These are phyloP conservation scores for Lonchura striata DNA, from an alignment of 2,113 vertebrate genomes.

Conservation along the genomic window DNA sequence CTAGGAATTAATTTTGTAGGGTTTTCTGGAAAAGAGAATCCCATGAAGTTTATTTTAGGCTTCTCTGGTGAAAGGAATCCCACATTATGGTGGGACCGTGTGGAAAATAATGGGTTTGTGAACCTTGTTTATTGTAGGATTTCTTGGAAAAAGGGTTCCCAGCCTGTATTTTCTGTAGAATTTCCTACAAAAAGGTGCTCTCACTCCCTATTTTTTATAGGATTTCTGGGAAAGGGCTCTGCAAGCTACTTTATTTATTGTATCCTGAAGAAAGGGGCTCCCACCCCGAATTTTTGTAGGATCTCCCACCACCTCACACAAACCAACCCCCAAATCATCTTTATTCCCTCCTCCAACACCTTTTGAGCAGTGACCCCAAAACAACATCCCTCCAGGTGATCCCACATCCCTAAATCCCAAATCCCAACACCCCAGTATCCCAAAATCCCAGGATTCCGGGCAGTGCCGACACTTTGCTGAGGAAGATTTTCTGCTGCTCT, in stretches of 20 bases:
- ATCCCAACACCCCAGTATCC: not conserved
- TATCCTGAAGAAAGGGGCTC: too few species aligned
- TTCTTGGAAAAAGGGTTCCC: not conserved
- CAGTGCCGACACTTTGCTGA: too few species aligned
- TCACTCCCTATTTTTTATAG: not conserved
- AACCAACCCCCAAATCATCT: not conserved
- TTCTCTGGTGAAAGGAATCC: not conserved
- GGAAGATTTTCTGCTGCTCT: not conserved
- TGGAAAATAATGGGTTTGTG: not conserved
- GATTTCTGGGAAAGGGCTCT: not conserved
- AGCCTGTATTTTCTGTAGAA: not conserved
- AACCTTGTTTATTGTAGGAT: not conserved
- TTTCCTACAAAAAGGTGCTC: not conserved
- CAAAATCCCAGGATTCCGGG: not conserved
- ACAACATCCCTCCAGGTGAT: accelerated
- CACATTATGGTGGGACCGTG: not conserved
- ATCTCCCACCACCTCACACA: not conserved
- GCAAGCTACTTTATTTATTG: not conserved
- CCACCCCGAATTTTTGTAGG: not conserved
- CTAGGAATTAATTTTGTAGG: not conserved
- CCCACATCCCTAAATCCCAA: not conserved
- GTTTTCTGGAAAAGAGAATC: not conserved
- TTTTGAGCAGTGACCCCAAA: not conserved
- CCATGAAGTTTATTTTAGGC: not conserved
- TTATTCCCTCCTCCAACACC: not conserved